phyloP scores from a whole-genome alignment of 2,113 vertebrate genomes.

The Tenebrosternarchus preto region DNA sequence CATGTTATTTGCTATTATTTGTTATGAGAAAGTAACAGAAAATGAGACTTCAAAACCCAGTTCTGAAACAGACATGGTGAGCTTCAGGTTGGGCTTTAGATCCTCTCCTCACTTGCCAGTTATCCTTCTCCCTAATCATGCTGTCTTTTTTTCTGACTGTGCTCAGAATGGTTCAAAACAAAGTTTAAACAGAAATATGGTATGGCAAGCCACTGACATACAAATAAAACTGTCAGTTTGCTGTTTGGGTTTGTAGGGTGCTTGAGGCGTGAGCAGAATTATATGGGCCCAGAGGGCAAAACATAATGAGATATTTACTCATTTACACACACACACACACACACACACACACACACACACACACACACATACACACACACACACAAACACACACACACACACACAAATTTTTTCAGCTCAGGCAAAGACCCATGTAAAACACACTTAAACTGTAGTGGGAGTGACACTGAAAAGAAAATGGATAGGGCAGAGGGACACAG shows the following conservation, averaged over 20 bases:
- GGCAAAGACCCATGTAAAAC: conserved; percentile 33
- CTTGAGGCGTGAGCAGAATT: conserved; percentile 51
- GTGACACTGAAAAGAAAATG: background rate
- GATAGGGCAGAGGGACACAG: conserved; percentile 1
- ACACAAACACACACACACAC: background rate
- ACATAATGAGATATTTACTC: conserved; percentile 53
- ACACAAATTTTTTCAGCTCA: background rate
- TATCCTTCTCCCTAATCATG: conserved; percentile 14
- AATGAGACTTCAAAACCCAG: background rate
- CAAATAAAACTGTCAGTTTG: conserved; percentile 50
- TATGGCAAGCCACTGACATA: background rate
- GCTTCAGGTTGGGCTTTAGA: background rate
- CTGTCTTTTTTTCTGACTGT: background rate
- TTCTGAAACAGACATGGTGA: conserved; percentile 2
- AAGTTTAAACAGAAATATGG: conserved; percentile 22
- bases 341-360: conserved; percentile 30
- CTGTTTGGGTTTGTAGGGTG: conserved; percentile 42
- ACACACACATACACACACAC: conserved; percentile 11
- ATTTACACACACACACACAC: conserved; percentile 4
- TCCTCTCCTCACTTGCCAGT: conserved; percentile 5
- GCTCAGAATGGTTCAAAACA: conserved; percentile 16
- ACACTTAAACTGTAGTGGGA: conserved; percentile 26
- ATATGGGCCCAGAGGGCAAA: conserved; percentile 45
- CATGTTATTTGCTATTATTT: background rate
- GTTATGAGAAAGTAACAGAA: background rate